Conservation (phyloP, 1,140 invertebrate genomes). For the Argopecten irradians region DNA sequence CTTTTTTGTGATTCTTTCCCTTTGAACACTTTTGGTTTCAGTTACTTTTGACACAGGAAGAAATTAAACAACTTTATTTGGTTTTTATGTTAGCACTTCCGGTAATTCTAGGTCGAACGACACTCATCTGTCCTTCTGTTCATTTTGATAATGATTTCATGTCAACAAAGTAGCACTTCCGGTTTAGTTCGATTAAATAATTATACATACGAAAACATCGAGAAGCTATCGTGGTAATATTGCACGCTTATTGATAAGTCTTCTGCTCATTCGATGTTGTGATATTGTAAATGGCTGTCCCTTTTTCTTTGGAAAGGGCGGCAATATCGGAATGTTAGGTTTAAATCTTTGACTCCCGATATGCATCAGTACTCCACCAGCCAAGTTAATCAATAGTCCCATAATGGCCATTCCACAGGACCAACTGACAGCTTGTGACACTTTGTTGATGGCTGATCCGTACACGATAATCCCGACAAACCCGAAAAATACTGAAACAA, state of each 20-base stretch:
- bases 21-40: not conserved
- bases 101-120: not conserved
- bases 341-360: conserved; percentile 40
- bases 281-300: not conserved
- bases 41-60: not conserved
- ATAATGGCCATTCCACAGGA: conserved; percentile 43
- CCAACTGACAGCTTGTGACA: conserved; percentile 40
- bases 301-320: not conserved
- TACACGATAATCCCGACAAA: conserved; percentile 44
- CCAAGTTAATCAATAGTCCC: conserved; percentile 41
- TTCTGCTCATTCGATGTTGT: not conserved
- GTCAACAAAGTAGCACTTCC: too few species aligned
- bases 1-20: too few species aligned
- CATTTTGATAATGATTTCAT: not conserved
- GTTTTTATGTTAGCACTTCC: not conserved
- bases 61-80: not conserved
- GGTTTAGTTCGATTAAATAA: too few species aligned
- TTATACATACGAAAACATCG: too few species aligned
- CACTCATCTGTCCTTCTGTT: too few species aligned
- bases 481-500: conserved; percentile 46
- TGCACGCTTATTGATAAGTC: not conserved
- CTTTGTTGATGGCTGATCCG: conserved; percentile 32
- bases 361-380: conserved; percentile 45
- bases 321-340: not conserved
- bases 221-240: not conserved